Evolutionary conservation across 2,797 vertebrate genomes (phyloP), one percentile per base, ranked within the genome.

Genomic region (Schizothorax lantsangensis): DNA sequence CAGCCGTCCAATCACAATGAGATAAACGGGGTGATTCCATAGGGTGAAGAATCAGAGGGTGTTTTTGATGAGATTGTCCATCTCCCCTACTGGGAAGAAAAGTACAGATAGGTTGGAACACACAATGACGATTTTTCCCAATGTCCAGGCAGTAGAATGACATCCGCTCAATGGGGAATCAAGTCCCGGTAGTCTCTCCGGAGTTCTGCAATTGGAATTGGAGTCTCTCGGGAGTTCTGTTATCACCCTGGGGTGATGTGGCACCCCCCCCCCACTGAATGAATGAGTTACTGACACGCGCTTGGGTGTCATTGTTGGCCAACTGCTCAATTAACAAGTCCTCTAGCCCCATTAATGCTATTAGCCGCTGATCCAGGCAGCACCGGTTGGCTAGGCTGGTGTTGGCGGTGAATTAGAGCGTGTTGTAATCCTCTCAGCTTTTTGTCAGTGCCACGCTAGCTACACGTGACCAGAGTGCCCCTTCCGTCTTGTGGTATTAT

Each of bases 271-370:
- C 21, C 12, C 66, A 52, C 21, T 77, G 73, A 52, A 77, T 78
- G 43, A 78, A 84, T 40, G 21, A 47, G 45, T 68, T 68, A 47
- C 59, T 69, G 62, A 78, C 62, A 84, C 10, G 19, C 23, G 15
- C 38, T 49, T 40, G 74, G 59, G 83, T 81, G 71, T 64, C 40
- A 79, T 66, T 64, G 10, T 30, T 43, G 30, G 59, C 59, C 54
- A 88, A 64, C 23, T 6, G 36, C n/a, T 84, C 69, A 79, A 87
- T 87, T 87, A 90, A 71, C 85, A 79, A 49, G 19, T 68, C 14
- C 8, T 6, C 38, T 15, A 23, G 9, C 62, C 59, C 62, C 54
- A 43, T 54, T 88, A 86, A 85, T 69, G 47, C 64, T 73, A 72
- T 84, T 86, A 84, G 66, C 38, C 1, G 0, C 40, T 45, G 43